Evolutionary conservation across 2,888 invertebrate species (phyloP), one percentile per base, ranked within the genome.

Genomic region (Cataglyphis albicans): DNA sequence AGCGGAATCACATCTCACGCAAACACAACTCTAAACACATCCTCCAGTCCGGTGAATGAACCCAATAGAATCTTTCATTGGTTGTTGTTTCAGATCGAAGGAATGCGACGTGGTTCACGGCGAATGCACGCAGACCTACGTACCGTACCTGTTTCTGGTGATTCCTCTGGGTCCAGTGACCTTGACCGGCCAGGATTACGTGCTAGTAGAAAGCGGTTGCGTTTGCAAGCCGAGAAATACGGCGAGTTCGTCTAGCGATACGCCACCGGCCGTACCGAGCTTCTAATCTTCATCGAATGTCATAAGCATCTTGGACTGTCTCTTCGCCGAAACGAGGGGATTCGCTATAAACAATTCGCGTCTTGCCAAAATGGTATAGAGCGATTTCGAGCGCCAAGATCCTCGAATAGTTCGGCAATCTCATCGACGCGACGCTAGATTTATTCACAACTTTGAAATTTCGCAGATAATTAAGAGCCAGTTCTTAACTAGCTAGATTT

Each of bases 131-230:
- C 98, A 98, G 95, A 98, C 98, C 0, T 98, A 97, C 95, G 98
- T 98, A 89, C 98, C 98, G 15, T 98, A 98, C 94, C 95, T 98
- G 90, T 98, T 98, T 95, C 96, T 98, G 94, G 98, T 98, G 82
- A 97, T 98, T 84, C 98, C 98, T 0, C 94, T 98, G 80, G 98
- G 98, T 7, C 98, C 98, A 18, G 98, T 98, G 25, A 98, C 98
- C 15, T 95, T 98, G 25, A 98, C 98, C 4, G 98, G 98, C 6
- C 98, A 98, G 94, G 98, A 98, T 95, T 98, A 98, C 95, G 98
- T 98, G n/a, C 95, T 98, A 72, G 98, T 98, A 38, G 98, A 98
- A 94, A 98, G 98, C 91, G 98, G 98, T n/a, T 98, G 98, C 94
- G 98, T 98, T 41, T 98, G 98, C 94, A 96, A 96, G 90, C 97